A percentile compares a stretch with the other conserved stretches of the same genome.
Evolutionary conservation across 1,140 invertebrate species (phyloP).

Genomic region (Drosophila ogumai): DNA sequence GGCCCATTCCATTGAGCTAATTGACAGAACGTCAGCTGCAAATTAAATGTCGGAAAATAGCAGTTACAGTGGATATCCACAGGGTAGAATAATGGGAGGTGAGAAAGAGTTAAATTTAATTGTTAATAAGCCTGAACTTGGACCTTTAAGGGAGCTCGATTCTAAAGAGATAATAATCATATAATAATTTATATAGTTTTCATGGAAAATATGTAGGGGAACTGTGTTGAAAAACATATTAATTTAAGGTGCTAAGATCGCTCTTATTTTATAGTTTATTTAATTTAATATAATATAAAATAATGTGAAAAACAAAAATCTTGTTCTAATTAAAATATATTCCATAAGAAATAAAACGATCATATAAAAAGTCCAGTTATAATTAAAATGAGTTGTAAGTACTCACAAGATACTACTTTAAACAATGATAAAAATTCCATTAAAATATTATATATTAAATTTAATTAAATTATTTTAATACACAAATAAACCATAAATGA

Average conservation of each 20-base stretch:
- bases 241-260: not conserved
- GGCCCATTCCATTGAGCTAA: slow-evolving; percentile 53
- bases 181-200: not conserved
- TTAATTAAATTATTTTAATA: not conserved
- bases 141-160: not conserved
- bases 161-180: not conserved
- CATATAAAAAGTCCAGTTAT: too few species aligned
- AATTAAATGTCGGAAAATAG: slow-evolving; percentile 56
- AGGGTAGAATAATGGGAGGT: not conserved
- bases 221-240: not conserved
- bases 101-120: not conserved
- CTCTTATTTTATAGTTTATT: not conserved
- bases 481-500: not conserved
- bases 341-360: too few species aligned
- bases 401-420: not conserved
- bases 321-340: too few species aligned
- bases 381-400: too few species aligned
- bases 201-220: not conserved
- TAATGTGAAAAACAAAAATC: not conserved
- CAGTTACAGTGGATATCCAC: slow-evolving; percentile 30
- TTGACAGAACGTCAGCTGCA: slow-evolving; percentile 75
- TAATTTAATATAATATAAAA: not conserved
- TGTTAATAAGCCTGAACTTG: too few species aligned
- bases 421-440: not conserved
- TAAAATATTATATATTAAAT: not conserved